Base-by-base conservation (phyloP, 2,113 vertebrate genomes). In the Megaleporinus macrocephalus region DNA sequence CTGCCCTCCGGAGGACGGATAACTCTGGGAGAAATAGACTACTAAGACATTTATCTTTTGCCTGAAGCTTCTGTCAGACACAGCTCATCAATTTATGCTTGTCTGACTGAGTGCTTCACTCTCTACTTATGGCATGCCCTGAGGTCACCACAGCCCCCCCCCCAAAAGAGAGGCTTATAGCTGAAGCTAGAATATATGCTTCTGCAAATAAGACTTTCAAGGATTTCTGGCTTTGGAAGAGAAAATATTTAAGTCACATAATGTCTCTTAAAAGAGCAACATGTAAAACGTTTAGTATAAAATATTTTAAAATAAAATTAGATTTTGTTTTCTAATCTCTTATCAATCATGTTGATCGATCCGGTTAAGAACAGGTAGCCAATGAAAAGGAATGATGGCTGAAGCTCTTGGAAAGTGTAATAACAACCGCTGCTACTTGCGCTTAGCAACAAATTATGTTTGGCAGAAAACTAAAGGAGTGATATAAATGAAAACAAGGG, bases 41-140 rank as follows among this genome's bases (percentile, higher is more conserved):
- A 1, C 73, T 73, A 41, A 77, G 33, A 68, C 47, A 72, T 72
- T 76, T 80, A 85, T 85, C 33, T 78, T 81, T 81, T 66, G 59
- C 73, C 51, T 77, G 49, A 57, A 49, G 57, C 79, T 44, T 71
- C 59, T 59, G 68, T 77, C 61, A 77, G 29, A 16, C 51, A 76
- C 71, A 59, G 63, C 29, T 81, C 29, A 66, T 81, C 79, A 22
- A 36, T 74, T 73, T 62, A 51, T 69, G 63, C 44, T 41, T 76
- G 61, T 65, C n/a, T 74, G 61, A 83, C 12, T 78, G 76, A 79
- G 63, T 79, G 75, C 75, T 83, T 73, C 78, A 79, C 59, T 62
- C 36, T 20, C 53, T 47, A 27, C 30, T 79, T 61, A 75, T 79
- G 71, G 55, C 61, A 80, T 57, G 36, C 10, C 66, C 11, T 36